Percentiles rank a stretch among this genome's conserved stretches.
These are phyloP conservation scores for Macrobrachium nipponense DNA, from an alignment of 1,140 invertebrate species.

Conservation along the genomic window DNA sequence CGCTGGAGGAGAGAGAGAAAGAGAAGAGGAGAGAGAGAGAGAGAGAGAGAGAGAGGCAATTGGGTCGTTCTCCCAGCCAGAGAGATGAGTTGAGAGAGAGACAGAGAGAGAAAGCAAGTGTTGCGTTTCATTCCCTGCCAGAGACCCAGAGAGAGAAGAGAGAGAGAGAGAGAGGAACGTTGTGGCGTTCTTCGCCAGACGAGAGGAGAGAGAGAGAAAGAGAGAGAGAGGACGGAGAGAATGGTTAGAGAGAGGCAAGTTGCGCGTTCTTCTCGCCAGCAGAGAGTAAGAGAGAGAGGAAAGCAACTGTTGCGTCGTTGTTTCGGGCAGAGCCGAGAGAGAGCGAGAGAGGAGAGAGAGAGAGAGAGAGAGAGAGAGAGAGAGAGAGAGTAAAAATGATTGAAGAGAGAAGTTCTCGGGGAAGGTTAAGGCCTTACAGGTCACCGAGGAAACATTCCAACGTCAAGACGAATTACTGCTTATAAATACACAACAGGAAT, in stretches of 20 bases:
- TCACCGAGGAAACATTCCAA: background rate
- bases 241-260: background rate
- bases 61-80: background rate
- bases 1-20: too few species aligned
- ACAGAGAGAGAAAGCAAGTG: background rate
- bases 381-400: background rate
- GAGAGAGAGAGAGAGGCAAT: background rate
- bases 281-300: background rate
- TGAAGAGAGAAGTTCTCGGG: too few species aligned
- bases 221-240: background rate
- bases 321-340: background rate
- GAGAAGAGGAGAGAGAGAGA: too few species aligned
- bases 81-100: slow-evolving; percentile 1
- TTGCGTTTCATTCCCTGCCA: too few species aligned
- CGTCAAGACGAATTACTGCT: too few species aligned
- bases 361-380: background rate
- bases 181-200: background rate
- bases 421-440: background rate
- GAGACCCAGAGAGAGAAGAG: background rate
- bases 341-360: background rate
- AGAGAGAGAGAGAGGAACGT: background rate
- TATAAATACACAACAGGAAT: too few species aligned
- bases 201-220: background rate
- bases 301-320: background rate
- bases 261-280: too few species aligned